These are phyloP conservation scores for Dasypogon diadema DNA, from an alignment of 2,888 invertebrate genomes.

Conservation along the genomic window DNA sequence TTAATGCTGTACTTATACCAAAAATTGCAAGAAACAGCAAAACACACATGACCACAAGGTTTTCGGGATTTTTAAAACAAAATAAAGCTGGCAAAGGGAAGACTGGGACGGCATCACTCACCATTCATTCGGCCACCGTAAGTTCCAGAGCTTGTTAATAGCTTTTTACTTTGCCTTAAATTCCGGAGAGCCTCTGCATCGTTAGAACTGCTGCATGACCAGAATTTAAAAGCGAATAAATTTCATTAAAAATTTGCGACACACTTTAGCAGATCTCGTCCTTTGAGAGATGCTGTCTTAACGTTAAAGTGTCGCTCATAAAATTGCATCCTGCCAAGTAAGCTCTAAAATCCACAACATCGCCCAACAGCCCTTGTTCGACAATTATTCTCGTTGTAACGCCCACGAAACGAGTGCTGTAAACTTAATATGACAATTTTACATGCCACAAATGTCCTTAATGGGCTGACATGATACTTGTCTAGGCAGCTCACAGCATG, in stretches of 20 bases:
- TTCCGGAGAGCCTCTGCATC: slow-evolving; percentile 30
- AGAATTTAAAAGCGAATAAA: slow-evolving; percentile 36
- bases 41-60: background rate
- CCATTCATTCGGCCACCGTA: background rate
- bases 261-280: slow-evolving; percentile 8
- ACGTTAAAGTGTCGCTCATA: background rate
- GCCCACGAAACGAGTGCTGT: background rate
- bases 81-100: background rate
- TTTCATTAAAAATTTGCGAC: slow-evolving; percentile 21
- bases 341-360: slow-evolving; percentile 6
- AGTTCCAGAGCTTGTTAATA: slow-evolving; percentile 40
- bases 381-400: too few relatives aligned
- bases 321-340: background rate
- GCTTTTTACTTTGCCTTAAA: slow-evolving; percentile 41
- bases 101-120: background rate
- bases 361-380: too few relatives aligned
- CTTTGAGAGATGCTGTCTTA: too few relatives aligned
- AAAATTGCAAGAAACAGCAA: slow-evolving; percentile 38
- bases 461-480: slow-evolving; percentile 27
- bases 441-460: slow-evolving; percentile 36
- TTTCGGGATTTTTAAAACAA: background rate
- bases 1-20: slow-evolving; percentile 41
- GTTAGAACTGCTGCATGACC: slow-evolving; percentile 20
- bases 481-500: slow-evolving; percentile 3
- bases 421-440: slow-evolving; percentile 46